These are phyloP conservation scores for Muntiacus muntjak DNA, from an alignment of 2,113 vertebrate species.

Conservation along the genomic window DNA sequence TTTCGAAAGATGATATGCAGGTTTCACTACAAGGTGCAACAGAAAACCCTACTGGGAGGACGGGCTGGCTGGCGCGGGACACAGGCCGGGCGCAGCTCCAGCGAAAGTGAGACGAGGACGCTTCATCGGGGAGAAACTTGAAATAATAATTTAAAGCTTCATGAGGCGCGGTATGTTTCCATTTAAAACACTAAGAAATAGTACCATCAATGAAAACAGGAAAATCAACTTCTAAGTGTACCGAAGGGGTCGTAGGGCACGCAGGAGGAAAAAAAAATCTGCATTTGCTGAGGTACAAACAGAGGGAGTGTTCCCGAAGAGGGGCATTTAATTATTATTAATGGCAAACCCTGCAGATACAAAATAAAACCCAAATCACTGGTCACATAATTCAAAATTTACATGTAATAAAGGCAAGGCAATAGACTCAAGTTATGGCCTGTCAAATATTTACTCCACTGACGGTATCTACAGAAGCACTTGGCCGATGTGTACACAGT, in stretches of 20 bases:
- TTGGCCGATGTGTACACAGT: slow-evolving; percentile 90
- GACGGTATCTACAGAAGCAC: slow-evolving; percentile 92
- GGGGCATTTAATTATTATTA: slow-evolving; percentile 78
- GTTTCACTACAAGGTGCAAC: slow-evolving; percentile 61
- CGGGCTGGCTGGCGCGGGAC: neutral
- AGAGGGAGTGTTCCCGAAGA: slow-evolving; percentile 75
- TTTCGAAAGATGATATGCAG: slow-evolving; percentile 48
- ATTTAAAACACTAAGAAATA: slow-evolving; percentile 74
- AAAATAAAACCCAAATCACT: slow-evolving; percentile 80
- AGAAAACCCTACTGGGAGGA: slow-evolving; percentile 49
- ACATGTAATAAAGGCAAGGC: slow-evolving; percentile 90
- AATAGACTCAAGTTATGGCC: slow-evolving; percentile 88
- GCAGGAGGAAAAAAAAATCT: slow-evolving; percentile 46
- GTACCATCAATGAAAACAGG: slow-evolving; percentile 72
- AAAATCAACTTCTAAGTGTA: slow-evolving; percentile 64
- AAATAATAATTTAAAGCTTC: slow-evolving; percentile 76
- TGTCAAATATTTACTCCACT: slow-evolving; percentile 89
- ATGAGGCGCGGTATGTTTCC: slow-evolving; percentile 62
- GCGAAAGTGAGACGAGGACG: slow-evolving; percentile 33
- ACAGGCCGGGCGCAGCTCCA: slow-evolving; percentile 66
- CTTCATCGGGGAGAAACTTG: slow-evolving; percentile 29
- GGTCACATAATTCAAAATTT: slow-evolving; percentile 80
- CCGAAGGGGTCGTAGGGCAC: slow-evolving; percentile 58
- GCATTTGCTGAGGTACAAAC: slow-evolving; percentile 78
- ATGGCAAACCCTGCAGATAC: slow-evolving; percentile 82